Percentiles rank a stretch among this genome's conserved stretches.
These are phyloP conservation scores for Ligdia adustata DNA, from an alignment of 2,888 invertebrate species.

Conservation along the genomic window DNA sequence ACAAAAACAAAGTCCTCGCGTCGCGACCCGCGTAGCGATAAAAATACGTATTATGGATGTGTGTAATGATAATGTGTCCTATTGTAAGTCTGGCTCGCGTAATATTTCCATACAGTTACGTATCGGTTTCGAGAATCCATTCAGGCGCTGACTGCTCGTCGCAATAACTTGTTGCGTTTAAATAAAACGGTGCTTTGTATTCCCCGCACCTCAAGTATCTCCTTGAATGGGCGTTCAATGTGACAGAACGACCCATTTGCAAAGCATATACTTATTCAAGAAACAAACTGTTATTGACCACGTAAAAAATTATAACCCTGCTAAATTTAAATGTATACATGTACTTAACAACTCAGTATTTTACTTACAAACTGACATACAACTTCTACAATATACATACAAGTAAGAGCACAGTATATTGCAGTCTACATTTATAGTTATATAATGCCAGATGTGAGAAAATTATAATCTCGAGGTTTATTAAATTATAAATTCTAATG, in stretches of 20 bases:
- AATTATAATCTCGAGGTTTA: too few species aligned
- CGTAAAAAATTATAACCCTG: slow-evolving; percentile 3
- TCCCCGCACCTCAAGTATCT: slow-evolving; percentile 16
- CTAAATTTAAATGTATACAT: slow-evolving; percentile 1
- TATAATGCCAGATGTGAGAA: too few species aligned
- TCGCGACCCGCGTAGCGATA: slow-evolving; percentile 59
- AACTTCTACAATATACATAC: too few species aligned
- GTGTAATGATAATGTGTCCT: slow-evolving; percentile 63
- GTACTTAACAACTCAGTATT: too few species aligned
- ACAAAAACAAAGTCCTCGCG: slow-evolving; percentile 72
- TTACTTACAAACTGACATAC: not conserved
- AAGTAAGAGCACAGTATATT: too few species aligned
- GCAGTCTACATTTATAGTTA: too few species aligned
- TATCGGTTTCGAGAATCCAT: slow-evolving; percentile 25
- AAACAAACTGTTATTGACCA: slow-evolving; percentile 17
- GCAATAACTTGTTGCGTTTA: slow-evolving; percentile 31
- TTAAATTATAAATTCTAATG: slow-evolving; percentile 13
- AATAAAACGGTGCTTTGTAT: slow-evolving; percentile 26
- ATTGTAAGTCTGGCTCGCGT: slow-evolving; percentile 58
- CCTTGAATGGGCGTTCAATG: slow-evolving; percentile 49
- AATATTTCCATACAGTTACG: slow-evolving; percentile 53
- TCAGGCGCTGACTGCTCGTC: slow-evolving; percentile 24
- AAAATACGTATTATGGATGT: slow-evolving; percentile 62
- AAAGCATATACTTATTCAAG: slow-evolving; percentile 5
- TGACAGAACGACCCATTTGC: slow-evolving; percentile 34